These are phyloP conservation scores for Leptinotarsa lineolata DNA, from an alignment of 1,140 invertebrate genomes.

Conservation along the genomic window DNA sequence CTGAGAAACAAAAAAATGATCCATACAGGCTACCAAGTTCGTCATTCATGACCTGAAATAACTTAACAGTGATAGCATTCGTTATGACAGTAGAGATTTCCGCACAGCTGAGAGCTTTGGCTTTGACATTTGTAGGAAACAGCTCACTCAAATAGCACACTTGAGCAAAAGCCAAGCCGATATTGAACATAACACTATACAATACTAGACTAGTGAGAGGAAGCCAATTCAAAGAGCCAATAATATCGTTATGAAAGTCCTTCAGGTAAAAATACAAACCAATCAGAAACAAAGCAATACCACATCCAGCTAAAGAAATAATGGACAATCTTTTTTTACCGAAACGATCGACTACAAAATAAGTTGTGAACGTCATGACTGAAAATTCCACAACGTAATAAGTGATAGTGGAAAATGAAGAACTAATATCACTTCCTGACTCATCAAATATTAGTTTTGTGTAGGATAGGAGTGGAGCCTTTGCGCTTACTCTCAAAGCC, in stretches of 20 bases:
- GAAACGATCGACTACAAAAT: conserved; percentile 22
- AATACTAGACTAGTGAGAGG: neutral
- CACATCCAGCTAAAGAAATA: neutral
- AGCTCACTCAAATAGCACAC: conserved; percentile 12
- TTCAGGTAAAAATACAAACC: conserved; percentile 7
- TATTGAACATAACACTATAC: conserved; percentile 5
- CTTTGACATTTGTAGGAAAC: conserved; percentile 14
- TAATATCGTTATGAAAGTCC: conserved; percentile 44
- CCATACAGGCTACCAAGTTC: neutral
- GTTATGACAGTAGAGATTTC: neutral
- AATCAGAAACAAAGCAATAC: neutral
- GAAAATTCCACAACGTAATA: conserved; percentile 8
- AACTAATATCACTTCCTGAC: conserved; percentile 1
- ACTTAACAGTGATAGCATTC: neutral
- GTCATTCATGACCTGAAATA: conserved; percentile 6
- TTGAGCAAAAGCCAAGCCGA: conserved; percentile 1
- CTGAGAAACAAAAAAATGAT: conserved; percentile 10
- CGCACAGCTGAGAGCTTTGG: neutral
- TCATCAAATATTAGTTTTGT: conserved; percentile 16
- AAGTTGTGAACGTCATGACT: neutral
- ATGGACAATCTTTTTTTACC: conserved; percentile 7
- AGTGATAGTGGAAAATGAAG: conserved; percentile 12
- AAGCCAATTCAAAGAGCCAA: conserved; percentile 35
- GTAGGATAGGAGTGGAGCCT: conserved; percentile 66
- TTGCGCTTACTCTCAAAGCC: conserved; percentile 78